Evolutionary conservation across 2,888 invertebrate species (phyloP).

Genomic region (Idaea straminata): DNA sequence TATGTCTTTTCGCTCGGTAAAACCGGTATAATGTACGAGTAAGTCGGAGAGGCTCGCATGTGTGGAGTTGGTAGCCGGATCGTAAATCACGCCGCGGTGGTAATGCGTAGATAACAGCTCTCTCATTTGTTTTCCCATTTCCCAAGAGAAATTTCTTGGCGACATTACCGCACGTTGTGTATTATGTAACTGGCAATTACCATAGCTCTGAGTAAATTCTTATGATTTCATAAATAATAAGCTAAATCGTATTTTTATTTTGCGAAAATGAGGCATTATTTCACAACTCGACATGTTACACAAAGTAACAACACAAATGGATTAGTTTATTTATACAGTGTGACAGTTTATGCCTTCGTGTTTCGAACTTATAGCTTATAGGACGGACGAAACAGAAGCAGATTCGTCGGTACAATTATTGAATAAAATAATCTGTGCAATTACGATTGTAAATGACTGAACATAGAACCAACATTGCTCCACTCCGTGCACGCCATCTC

Average conservation of each 20-base stretch:
- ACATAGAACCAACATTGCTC: slow-evolving; percentile 41
- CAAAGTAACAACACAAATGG: no score
- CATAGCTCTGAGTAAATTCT: slow-evolving; percentile 27
- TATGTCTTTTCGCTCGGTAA: slow-evolving; percentile 56
- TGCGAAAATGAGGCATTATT: slow-evolving; percentile 2
- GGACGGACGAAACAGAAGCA: slow-evolving; percentile 27
- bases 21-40: slow-evolving; percentile 50
- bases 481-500: slow-evolving; percentile 54
- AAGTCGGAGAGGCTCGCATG: slow-evolving; percentile 16
- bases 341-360: no score
- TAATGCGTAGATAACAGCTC: slow-evolving; percentile 77
- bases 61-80: slow-evolving; percentile 56
- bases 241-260: not conserved
- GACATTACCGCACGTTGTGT: slow-evolving; percentile 60
- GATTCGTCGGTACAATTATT: slow-evolving; percentile 30
- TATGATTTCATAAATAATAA: not conserved
- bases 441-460: slow-evolving; percentile 45
- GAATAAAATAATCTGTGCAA: slow-evolving; percentile 43
- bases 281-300: no score
- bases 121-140: slow-evolving; percentile 78
- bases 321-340: no score
- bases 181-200: slow-evolving; percentile 68
- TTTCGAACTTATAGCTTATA: no score
- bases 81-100: slow-evolving; percentile 71
- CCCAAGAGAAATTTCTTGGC: slow-evolving; percentile 73